Base-by-base conservation (phyloP, 2,888 invertebrate genomes). In the Lepidochrysops patricia region DNA sequence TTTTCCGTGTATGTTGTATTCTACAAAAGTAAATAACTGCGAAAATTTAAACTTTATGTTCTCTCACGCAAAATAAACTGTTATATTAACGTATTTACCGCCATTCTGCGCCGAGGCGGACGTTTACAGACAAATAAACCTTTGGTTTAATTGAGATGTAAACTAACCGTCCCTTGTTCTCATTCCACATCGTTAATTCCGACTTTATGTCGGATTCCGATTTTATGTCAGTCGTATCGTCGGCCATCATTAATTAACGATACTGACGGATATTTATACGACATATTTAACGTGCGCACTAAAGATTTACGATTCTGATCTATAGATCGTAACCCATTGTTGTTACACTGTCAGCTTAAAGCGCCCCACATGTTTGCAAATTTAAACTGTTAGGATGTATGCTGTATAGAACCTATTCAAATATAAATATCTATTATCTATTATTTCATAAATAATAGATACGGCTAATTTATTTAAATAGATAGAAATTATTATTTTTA, bases 81-180 rank as follows among this genome's bases (percentile, higher is more conserved):
- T 50, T 12, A 13, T 12, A 3, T 15, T 27, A 15, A n/a, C 52
- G 26, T 52, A 54, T 54, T 54, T 32, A 54, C 54, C 54, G 7
- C 3, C 27, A 29, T 29, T 29, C 32, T 29, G 54, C 54, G 19
- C 13, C 13, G 13, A 19, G 19, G 19, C 29, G 29, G 29, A 54
- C 54, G 27, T 27, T 27, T 52, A 52, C 27, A 29, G 15, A 54
- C 54, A 54, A 54, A 29, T 54, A 54, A 54, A 54, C 54, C 2
- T 54, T 50, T 50, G 50, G 15, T 29, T 54, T 54, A 54, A 54
- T 54, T 54, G 29, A 54, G 54, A 54, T 54, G 54, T 54, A 52
- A 52, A 52, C 26, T 52, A 54, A 29, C 27, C 54, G 54, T 32
- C 54, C 54, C 54, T 54, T 54, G 54, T 54, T 54, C 54, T 29